A percentile compares a stretch with the other conserved stretches of the same genome.
Evolutionary conservation across 2,113 vertebrate genomes (phyloP).

Genomic region (Melanerpes formicivorus): DNA sequence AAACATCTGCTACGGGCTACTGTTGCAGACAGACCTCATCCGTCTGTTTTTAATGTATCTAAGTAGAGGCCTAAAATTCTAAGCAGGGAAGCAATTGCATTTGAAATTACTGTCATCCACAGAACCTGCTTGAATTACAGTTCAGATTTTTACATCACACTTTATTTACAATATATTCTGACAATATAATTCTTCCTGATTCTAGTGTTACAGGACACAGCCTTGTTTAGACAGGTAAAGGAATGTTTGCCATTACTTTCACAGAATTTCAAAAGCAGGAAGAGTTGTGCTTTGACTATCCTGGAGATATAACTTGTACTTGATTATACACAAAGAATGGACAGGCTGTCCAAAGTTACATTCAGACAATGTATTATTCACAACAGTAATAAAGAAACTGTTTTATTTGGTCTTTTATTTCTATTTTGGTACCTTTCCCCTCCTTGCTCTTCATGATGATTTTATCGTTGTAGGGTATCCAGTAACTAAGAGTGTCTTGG

Average conservation of each 20-base stretch:
- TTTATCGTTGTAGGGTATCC: not conserved
- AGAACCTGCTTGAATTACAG: not conserved
- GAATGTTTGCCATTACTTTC: not conserved
- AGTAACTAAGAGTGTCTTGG: not conserved
- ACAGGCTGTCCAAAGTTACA: not conserved
- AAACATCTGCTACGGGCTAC: not conserved
- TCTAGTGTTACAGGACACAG: not conserved
- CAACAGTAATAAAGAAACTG: not conserved
- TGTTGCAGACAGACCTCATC: not conserved
- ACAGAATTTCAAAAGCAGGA: not conserved
- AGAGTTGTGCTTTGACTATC: not conserved
- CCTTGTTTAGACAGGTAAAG: not conserved
- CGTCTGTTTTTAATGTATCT: not conserved
- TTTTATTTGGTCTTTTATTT: not conserved
- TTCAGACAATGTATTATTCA: not conserved
- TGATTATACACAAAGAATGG: not conserved
- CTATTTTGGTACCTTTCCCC: not conserved
- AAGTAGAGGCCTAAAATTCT: not conserved
- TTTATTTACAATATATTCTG: not conserved
- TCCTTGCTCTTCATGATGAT: not conserved
- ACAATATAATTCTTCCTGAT: not conserved
- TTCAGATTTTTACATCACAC: not conserved
- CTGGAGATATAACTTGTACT: not conserved
- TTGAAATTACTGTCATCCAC: not conserved
- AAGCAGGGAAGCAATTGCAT: not conserved